phyloP scores from a whole-genome alignment of 92 coral and sea anemone species.

The Zoanthus sociatus region DNA sequence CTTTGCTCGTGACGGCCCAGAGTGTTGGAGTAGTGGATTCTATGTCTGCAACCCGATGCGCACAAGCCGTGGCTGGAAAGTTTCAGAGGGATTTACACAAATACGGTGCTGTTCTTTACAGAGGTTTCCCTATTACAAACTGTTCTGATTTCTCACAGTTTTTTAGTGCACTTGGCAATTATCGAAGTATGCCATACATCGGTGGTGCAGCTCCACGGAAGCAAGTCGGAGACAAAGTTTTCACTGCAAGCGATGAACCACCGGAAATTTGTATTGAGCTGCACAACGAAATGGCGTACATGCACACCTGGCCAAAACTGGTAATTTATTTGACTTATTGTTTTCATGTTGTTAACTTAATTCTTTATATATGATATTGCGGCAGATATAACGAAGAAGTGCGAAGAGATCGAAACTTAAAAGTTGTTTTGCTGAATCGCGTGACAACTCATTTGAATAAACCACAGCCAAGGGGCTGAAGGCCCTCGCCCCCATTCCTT shows the following conservation, averaged over 20 bases:
- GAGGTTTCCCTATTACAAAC: conserved; percentile 76
- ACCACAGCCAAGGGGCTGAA: too few relatives aligned
- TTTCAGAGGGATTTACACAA: conserved; percentile 57
- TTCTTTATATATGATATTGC: too few relatives aligned
- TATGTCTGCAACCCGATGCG: conserved; percentile 52
- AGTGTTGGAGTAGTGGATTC: conserved; percentile 29
- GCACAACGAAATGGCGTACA: conserved; percentile 94
- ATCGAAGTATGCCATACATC: conserved; percentile 76
- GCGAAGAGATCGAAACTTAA: too few relatives aligned
- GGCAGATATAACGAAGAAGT: too few relatives aligned
- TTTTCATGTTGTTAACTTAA: background rate
- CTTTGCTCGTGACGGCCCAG: conserved; percentile 71
- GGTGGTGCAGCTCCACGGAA: conserved; percentile 87
- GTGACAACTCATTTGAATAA: too few relatives aligned
- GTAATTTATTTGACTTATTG: conserved; percentile 42
- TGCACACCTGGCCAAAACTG: conserved; percentile 82
- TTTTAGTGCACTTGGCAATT: conserved; percentile 67
- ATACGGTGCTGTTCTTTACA: conserved; percentile 79
- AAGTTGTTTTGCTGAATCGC: too few relatives aligned
- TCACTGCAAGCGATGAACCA: conserved; percentile 92
- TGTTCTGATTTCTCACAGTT: conserved; percentile 74
- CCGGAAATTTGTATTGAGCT: conserved; percentile 76
- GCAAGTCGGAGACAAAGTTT: conserved; percentile 69
- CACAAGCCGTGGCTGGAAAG: conserved; percentile 21
- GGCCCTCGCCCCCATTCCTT: too few relatives aligned